phyloP scores from a whole-genome alignment of 2,113 vertebrate species.

The Sciurus niger region DNA sequence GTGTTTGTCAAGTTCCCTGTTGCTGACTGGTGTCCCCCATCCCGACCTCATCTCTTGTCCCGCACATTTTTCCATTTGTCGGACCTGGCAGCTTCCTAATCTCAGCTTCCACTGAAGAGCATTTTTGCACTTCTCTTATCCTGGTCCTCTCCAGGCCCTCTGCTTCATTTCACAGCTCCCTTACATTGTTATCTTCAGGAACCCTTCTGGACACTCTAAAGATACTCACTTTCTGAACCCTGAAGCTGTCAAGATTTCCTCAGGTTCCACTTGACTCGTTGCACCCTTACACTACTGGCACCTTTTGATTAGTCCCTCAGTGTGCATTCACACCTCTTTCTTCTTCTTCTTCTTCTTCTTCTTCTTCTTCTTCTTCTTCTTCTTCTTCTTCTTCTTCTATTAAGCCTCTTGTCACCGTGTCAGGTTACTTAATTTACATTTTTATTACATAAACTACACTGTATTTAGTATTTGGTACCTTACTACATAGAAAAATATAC shows the following conservation, averaged over 20 bases:
- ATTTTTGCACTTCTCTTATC: background rate
- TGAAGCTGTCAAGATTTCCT: too few relatives aligned
- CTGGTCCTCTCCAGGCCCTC: too few relatives aligned
- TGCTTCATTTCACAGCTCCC: too few relatives aligned
- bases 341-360: background rate
- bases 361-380: background rate
- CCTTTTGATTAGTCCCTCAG: background rate
- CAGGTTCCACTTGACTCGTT: too few relatives aligned
- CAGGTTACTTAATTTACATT: constrained; percentile 11
- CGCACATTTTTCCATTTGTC: background rate
- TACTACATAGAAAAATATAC: constrained; percentile 2
- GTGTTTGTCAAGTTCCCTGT: background rate
- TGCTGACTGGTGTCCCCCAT: background rate
- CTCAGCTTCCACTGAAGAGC: background rate
- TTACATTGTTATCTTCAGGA: too few relatives aligned
- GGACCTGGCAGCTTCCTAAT: constrained; percentile 23
- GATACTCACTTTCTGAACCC: too few relatives aligned
- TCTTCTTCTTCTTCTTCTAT: constrained; percentile 15
- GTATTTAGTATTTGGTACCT: background rate
- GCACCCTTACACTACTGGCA: too few relatives aligned
- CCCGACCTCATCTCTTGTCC: background rate
- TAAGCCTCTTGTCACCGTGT: background rate
- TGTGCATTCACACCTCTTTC: background rate
- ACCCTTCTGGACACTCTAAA: too few relatives aligned
- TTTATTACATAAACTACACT: constrained; percentile 12